Evolutionary conservation across 2,888 invertebrate genomes (phyloP).

Genomic region (Ferdinandea cuprea): DNA sequence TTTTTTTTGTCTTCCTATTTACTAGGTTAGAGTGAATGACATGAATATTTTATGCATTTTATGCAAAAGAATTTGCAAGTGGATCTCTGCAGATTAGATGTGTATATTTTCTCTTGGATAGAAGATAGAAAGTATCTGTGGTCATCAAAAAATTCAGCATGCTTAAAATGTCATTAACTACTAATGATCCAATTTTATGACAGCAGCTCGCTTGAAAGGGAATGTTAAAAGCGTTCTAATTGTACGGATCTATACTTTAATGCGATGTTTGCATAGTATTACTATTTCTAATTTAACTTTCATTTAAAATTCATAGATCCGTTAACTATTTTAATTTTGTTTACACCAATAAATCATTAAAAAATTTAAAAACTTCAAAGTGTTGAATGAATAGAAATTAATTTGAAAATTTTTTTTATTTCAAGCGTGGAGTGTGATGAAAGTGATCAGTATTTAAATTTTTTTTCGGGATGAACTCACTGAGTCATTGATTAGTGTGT

Average conservation of each 20-base stretch:
- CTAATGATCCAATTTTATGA: constrained; percentile 1
- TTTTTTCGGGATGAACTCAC: background rate
- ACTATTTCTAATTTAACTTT: constrained; percentile 26
- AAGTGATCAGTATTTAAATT: background rate
- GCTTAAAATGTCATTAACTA: background rate
- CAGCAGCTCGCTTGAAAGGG: background rate
- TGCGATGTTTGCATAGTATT: background rate
- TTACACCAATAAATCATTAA: constrained; percentile 32
- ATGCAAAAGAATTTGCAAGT: constrained; percentile 58
- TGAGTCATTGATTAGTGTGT: constrained; percentile 10
- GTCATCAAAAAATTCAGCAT: background rate
- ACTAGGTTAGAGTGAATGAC: constrained; percentile 28
- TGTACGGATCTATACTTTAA: background rate
- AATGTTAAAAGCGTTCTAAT: background rate
- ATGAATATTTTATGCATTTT: constrained; percentile 65
- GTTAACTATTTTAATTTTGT: background rate
- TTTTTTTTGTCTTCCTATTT: constrained; percentile 31
- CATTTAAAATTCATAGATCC: constrained; percentile 29
- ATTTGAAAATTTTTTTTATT: background rate
- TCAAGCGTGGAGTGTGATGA: background rate
- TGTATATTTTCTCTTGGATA: constrained; percentile 35
- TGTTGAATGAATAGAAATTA: background rate
- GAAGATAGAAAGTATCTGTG: background rate
- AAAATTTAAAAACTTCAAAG: background rate
- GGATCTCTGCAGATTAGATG: constrained; percentile 21